Evolutionary conservation across 2,797 vertebrate species (phyloP), one percentile per base, ranked within the genome.

Genomic region (Meda fulgida): DNA sequence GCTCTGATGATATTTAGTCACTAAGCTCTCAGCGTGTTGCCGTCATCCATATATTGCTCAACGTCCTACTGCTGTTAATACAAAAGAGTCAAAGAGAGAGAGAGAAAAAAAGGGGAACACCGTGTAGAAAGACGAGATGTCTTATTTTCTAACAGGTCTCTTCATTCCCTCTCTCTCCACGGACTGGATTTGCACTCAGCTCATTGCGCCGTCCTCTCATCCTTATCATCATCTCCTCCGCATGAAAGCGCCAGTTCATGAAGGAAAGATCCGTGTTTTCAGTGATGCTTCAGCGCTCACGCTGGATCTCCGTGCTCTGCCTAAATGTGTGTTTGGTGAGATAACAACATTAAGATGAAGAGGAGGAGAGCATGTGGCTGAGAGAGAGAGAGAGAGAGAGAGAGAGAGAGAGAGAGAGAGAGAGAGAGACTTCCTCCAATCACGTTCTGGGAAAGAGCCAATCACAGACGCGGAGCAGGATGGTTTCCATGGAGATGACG

Each of bases 401-500:
- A 36, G 70, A 7, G 26, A 75, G 83, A 29, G 51, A 21, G 26
- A 36, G 70, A 7, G 26, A 69, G 92, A 91, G 93, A 91, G 93
- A 91, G 94, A 92, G 70, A 88, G 94, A 93, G 91, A 92, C 88
- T 51, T 88, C 86, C 82, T 91, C 95, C 95, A 94, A 96, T 96
- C 92, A 93, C 90, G 90, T 90, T 93, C 89, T 87, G 89, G 93
- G 93, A 91, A 75, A 89, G 88, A 91, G 90, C 95, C 95, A 96
- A 96, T 96, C 93, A 88, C 83, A 79, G 90, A 84, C 34, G 69
- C 38, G 58, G 90, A 93, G 85, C 55, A 86, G 80, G 91, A 92
- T 89, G 88, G 95, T 96, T 96, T 95, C 95, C 95, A 96, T 96
- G 94, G 95, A 94, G 94, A 96, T 93, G 95, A 96, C 91, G 95